Conservation (phyloP, 2,797 vertebrate species). For the Decapterus maruadsi region DNA sequence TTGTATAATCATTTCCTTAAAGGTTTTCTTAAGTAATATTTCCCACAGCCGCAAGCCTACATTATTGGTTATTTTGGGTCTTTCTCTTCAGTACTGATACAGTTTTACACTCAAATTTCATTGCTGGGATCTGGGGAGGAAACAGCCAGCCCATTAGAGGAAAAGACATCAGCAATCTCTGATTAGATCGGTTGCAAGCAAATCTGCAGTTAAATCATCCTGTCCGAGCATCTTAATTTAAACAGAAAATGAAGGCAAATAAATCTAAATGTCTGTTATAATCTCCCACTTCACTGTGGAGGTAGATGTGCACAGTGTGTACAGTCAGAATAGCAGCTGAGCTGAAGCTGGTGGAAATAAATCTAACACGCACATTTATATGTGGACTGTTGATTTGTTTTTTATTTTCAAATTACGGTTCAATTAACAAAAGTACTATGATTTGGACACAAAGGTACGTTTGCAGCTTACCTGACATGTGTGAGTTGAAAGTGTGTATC, state of each 20-base stretch:
- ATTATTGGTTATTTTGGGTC: background rate
- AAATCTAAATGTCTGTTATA: background rate
- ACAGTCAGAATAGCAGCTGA: background rate
- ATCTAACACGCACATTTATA: background rate
- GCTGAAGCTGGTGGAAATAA: background rate
- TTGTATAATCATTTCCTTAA: background rate
- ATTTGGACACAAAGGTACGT: background rate
- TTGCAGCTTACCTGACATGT: slow-evolving; percentile 86
- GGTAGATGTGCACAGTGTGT: background rate
- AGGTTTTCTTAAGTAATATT: background rate
- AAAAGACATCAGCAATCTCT: background rate
- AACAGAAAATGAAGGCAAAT: background rate
- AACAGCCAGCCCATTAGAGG: background rate
- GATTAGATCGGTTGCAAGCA: background rate
- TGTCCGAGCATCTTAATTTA: background rate
- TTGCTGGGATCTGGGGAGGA: background rate
- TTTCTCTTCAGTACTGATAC: background rate
- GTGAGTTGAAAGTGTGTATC: slow-evolving; percentile 85
- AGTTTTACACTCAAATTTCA: background rate
- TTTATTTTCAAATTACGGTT: background rate
- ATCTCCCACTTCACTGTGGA: background rate
- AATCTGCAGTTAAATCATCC: slow-evolving; percentile 1
- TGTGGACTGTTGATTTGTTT: background rate
- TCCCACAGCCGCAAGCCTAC: background rate
- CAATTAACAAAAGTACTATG: background rate